Evolutionary conservation across 2,113 vertebrate species (phyloP).

Genomic region (Zeus faber): DNA sequence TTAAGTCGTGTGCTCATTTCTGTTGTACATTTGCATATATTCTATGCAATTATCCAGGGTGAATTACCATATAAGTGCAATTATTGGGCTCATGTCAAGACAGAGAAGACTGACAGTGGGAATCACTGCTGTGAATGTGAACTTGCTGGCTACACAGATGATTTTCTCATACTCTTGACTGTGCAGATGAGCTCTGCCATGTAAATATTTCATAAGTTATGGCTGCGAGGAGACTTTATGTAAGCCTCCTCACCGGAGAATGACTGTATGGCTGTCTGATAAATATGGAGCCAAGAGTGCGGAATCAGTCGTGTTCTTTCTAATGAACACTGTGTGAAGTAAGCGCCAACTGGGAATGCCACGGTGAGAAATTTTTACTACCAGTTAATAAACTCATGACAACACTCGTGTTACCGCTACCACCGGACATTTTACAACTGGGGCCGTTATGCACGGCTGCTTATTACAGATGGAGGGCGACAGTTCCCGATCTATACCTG

Average conservation of each 20-base stretch:
- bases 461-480: too few species aligned
- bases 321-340: too few species aligned
- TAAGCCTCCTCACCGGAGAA: background rate
- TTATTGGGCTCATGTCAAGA: background rate
- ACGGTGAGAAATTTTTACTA: too few species aligned
- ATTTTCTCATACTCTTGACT: conserved; percentile 8
- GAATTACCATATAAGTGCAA: conserved; percentile 12
- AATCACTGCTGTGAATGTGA: background rate
- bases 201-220: conserved; percentile 60
- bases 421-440: too few species aligned
- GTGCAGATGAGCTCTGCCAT: conserved; percentile 33
- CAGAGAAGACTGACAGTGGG: background rate
- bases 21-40: background rate
- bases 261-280: too few species aligned
- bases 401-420: too few species aligned
- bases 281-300: too few species aligned
- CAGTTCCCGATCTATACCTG: too few species aligned
- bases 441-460: too few species aligned
- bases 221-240: conserved; percentile 19
- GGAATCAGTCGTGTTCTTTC: too few species aligned
- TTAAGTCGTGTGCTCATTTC: background rate
- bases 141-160: background rate
- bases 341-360: too few species aligned
- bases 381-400: too few species aligned
- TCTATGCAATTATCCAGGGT: conserved; percentile 2